Conservation (phyloP, 1,140 invertebrate genomes). For the Tetragonula clypearis region DNA sequence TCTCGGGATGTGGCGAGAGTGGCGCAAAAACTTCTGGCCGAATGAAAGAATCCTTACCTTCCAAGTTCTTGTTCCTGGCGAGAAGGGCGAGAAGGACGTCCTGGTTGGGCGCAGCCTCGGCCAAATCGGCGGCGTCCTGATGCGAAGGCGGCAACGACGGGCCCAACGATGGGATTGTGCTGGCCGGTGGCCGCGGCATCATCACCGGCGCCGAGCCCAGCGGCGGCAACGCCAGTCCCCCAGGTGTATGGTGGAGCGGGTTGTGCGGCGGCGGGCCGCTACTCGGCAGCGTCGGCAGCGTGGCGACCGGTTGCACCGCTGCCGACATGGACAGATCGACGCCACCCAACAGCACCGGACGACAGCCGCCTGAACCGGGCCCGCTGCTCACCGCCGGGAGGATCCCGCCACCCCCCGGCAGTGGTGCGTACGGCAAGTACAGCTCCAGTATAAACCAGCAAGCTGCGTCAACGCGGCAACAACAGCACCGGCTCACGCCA, state of each 20-base stretch:
- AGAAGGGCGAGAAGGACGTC: slow-evolving; percentile 91
- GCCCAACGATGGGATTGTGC: slow-evolving; percentile 79
- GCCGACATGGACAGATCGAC: slow-evolving; percentile 80
- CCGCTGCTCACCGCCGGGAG: slow-evolving; percentile 78
- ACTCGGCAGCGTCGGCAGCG: slow-evolving; percentile 57
- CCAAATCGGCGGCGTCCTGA: slow-evolving; percentile 74
- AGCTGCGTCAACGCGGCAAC: slow-evolving; percentile 13
- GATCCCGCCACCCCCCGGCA: slow-evolving; percentile 80
- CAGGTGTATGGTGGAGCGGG: slow-evolving; percentile 66
- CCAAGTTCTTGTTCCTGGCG: slow-evolving; percentile 92
- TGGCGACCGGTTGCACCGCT: slow-evolving; percentile 69
- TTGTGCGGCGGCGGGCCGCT: slow-evolving; percentile 68
- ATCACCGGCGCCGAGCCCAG: slow-evolving; percentile 79
- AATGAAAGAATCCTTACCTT: slow-evolving; percentile 85
- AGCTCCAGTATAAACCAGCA: slow-evolving; percentile 79
- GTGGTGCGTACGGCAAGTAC: slow-evolving; percentile 81
- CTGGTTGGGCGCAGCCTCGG: slow-evolving; percentile 85
- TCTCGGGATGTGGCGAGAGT: too few species aligned
- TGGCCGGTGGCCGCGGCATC: slow-evolving; percentile 80
- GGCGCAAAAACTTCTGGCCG: slow-evolving; percentile 3
- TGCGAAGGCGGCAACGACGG: slow-evolving; percentile 71
- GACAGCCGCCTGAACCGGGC: slow-evolving; percentile 66
- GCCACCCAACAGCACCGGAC: slow-evolving; percentile 72
- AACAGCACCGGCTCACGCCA: neutral
- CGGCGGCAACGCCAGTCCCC: slow-evolving; percentile 78